Evolutionary conservation across 2,888 invertebrate genomes (phyloP).

Genomic region (Amiota minor): DNA sequence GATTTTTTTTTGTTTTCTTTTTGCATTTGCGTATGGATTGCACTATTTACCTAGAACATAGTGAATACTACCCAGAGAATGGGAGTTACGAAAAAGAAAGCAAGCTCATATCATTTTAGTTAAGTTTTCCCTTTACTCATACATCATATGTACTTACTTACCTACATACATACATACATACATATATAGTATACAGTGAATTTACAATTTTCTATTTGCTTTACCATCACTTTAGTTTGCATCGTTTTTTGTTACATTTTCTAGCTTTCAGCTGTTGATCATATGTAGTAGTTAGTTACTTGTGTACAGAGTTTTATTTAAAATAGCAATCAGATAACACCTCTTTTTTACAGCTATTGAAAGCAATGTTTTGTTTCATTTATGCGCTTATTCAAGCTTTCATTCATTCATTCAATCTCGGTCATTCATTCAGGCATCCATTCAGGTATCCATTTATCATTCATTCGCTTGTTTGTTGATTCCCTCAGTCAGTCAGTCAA

Average conservation of each 20-base stretch:
- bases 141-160: background rate
- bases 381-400: constrained; percentile 9
- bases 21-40: background rate
- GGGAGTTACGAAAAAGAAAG: constrained; percentile 12
- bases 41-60: constrained; percentile 20
- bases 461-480: too few relatives aligned
- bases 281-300: background rate
- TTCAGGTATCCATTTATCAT: too few relatives aligned
- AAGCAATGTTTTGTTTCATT: background rate
- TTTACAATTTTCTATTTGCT: constrained; percentile 19
- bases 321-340: constrained; percentile 51
- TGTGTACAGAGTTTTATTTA: constrained; percentile 36
- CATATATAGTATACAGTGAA: background rate
- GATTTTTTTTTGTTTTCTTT: background rate
- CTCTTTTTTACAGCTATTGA: constrained; percentile 22
- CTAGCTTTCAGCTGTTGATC: background rate
- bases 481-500: too few relatives aligned
- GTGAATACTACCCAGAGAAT: background rate
- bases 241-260: background rate
- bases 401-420: background rate
- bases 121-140: constrained; percentile 7
- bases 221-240: background rate
- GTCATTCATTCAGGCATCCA: background rate
- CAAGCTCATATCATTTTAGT: background rate
- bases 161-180: background rate